Evolutionary conservation across 92 coral and sea anemone genomes (phyloP).

Genomic region (Parazoanthus darwini): DNA sequence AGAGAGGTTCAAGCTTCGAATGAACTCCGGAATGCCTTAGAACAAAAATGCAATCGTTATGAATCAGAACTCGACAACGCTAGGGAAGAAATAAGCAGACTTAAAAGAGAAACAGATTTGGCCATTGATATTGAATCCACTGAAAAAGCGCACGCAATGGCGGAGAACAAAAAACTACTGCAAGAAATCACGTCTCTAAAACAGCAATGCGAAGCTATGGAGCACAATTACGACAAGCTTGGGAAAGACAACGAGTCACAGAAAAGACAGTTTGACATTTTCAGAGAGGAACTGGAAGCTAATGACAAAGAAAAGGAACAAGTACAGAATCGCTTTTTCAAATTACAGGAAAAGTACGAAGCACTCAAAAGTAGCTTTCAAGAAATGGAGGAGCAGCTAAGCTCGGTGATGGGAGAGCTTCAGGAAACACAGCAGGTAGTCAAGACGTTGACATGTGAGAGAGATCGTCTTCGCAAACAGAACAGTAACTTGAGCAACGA

Average conservation of each 20-base stretch:
- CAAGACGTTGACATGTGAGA: background rate
- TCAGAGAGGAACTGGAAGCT: slow-evolving; percentile 39
- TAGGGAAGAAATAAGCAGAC: slow-evolving; percentile 11
- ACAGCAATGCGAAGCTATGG: slow-evolving; percentile 42
- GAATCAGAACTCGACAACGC: slow-evolving; percentile 17
- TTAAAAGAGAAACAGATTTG: background rate
- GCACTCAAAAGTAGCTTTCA: slow-evolving; percentile 37
- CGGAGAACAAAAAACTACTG: slow-evolving; percentile 21
- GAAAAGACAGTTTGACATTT: slow-evolving; percentile 10
- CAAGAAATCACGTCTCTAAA: slow-evolving; percentile 31
- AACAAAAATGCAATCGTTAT: slow-evolving; percentile 3
- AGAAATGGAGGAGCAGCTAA: slow-evolving; percentile 53
- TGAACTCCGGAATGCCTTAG: slow-evolving; percentile 26
- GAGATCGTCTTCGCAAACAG: slow-evolving; percentile 2
- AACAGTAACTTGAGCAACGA: slow-evolving; percentile 37
- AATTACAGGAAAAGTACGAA: slow-evolving; percentile 43
- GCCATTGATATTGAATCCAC: background rate
- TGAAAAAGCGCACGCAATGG: slow-evolving; percentile 18
- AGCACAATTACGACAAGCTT: slow-evolving; percentile 15
- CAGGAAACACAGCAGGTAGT: slow-evolving; percentile 28
- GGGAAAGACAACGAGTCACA: slow-evolving; percentile 28
- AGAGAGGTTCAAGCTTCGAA: slow-evolving; percentile 26
- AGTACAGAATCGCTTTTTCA: slow-evolving; percentile 13
- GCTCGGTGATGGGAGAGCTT: slow-evolving; percentile 35
- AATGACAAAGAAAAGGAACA: slow-evolving; percentile 28